A percentile compares a stretch with the other conserved stretches of the same genome.
Evolutionary conservation across 2,113 vertebrate species (phyloP).

Genomic region (Capra hircus): DNA sequence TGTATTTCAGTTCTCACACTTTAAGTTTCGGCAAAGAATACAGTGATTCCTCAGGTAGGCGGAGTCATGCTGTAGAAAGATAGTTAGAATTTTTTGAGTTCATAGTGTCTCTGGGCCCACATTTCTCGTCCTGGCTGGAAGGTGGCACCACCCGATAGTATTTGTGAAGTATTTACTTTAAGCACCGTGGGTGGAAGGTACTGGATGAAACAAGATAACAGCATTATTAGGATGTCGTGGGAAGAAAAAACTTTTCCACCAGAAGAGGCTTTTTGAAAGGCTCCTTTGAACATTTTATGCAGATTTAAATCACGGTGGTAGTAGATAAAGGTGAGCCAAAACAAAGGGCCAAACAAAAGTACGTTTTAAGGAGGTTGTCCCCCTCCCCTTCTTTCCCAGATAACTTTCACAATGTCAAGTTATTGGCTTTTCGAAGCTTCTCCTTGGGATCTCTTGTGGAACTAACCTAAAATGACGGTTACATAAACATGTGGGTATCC

Average conservation of each 20-base stretch:
- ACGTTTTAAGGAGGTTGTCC: background rate
- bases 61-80: background rate
- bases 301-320: background rate
- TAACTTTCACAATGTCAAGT: background rate
- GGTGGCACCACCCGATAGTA: background rate
- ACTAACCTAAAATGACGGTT: background rate
- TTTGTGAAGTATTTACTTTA: conserved; percentile 6
- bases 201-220: background rate
- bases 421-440: background rate
- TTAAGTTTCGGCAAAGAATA: background rate
- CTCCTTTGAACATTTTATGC: background rate
- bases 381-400: background rate
- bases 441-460: background rate
- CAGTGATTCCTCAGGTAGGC: background rate
- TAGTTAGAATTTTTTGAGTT: background rate
- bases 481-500: background rate
- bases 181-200: background rate
- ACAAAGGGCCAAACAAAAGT: background rate
- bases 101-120: background rate
- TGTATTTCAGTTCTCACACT: background rate
- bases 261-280: background rate
- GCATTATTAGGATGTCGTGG: background rate
- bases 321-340: background rate
- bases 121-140: background rate
- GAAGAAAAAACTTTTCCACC: background rate